Evolutionary conservation across 2,113 vertebrate genomes (phyloP).

Genomic region (Tragelaphus strepsiceros): DNA sequence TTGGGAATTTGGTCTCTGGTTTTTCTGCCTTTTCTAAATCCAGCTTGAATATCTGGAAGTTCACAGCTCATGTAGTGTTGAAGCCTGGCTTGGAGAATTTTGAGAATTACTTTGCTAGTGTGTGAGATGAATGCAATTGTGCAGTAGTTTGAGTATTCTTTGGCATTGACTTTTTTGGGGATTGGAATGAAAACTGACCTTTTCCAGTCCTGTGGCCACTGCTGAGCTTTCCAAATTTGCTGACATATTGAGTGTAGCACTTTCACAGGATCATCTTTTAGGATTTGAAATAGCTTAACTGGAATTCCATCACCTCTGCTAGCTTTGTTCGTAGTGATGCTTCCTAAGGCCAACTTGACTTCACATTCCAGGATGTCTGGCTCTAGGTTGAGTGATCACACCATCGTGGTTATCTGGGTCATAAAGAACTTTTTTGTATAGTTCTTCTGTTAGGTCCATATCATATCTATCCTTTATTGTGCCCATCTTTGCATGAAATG

Average conservation of each 20-base stretch:
- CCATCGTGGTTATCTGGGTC: not conserved
- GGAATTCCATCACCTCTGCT: not conserved
- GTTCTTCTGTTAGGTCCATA: not conserved
- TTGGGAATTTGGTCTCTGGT: not conserved
- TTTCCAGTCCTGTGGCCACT: not conserved
- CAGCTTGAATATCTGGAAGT: not conserved
- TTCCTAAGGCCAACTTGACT: not conserved
- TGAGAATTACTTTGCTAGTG: fast-evolving
- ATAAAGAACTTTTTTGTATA: not conserved
- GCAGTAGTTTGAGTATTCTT: not conserved
- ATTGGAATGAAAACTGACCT: not conserved
- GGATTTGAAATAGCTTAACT: not conserved
- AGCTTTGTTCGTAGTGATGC: not conserved
- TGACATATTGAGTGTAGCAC: not conserved
- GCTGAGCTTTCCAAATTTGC: not conserved
- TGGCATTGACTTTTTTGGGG: not conserved
- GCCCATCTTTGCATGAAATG: not conserved
- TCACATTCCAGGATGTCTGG: not conserved
- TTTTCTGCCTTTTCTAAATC: not conserved
- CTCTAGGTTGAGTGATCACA: not conserved
- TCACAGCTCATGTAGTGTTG: not conserved
- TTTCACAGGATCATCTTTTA: not conserved
- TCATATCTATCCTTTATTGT: not conserved
- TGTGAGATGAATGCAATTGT: not conserved
- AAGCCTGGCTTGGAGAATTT: not conserved